Conservation (phyloP, 2,888 invertebrate species). For the Caenorhabditis doughertyi region DNA sequence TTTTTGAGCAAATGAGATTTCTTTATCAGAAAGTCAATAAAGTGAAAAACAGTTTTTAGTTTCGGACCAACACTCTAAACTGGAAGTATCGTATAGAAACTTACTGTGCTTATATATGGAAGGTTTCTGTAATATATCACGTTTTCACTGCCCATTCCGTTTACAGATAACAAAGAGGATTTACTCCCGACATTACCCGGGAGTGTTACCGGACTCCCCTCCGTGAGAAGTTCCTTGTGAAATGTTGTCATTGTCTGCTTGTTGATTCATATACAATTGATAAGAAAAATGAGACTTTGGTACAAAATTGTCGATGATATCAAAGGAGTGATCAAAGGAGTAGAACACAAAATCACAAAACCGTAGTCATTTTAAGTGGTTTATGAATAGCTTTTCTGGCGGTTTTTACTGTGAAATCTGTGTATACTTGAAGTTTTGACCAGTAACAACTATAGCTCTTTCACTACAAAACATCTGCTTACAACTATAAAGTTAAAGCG, state of each 20-base stretch:
- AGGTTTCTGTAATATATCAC: slow-evolving; percentile 17
- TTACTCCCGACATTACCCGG: slow-evolving; percentile 21
- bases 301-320: slow-evolving; percentile 1
- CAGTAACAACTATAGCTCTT: too few species aligned
- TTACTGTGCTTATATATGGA: not conserved
- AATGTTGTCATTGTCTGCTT: slow-evolving; percentile 29
- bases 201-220: slow-evolving; percentile 22
- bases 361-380: too few species aligned
- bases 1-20: not conserved
- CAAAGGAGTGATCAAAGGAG: too few species aligned
- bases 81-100: not conserved
- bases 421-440: too few species aligned
- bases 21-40: too few species aligned
- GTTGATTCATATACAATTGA: slow-evolving; percentile 24
- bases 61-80: not conserved
- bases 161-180: slow-evolving; percentile 35
- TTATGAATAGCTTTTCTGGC: too few species aligned
- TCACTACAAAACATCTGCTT: too few species aligned
- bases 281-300: slow-evolving; percentile 21
- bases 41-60: too few species aligned
- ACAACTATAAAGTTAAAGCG: too few species aligned
- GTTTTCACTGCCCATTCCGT: slow-evolving; percentile 31
- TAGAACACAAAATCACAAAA: too few species aligned
- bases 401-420: too few species aligned
- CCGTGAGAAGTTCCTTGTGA: slow-evolving; percentile 1